Conservation (phyloP, 2,888 invertebrate species). For the Lamproptera curius region DNA sequence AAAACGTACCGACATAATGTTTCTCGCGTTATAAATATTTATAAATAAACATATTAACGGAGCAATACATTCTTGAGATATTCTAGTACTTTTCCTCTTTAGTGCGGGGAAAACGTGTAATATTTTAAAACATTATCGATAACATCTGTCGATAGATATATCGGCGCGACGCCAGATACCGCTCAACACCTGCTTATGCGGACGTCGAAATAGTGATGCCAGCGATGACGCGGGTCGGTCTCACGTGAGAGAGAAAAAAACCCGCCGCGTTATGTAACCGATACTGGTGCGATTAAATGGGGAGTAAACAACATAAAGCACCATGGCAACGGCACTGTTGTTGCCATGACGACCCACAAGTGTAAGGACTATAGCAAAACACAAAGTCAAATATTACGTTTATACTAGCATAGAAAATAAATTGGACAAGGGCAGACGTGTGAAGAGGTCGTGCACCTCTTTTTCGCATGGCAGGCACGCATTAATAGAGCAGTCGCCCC, state of each 20-base stretch:
- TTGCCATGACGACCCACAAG: not conserved
- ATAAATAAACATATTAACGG: too few species aligned
- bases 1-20: too few species aligned
- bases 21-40: too few species aligned
- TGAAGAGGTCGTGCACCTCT: conserved; percentile 12
- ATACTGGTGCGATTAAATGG: not conserved
- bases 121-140: too few species aligned
- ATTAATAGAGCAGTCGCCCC: not conserved
- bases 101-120: too few species aligned
- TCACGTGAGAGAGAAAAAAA: not conserved
- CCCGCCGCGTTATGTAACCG: not conserved
- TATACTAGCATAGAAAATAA: too few species aligned
- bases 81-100: too few species aligned
- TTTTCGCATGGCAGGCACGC: not conserved
- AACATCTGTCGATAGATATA: too few species aligned
- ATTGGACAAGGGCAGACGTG: conserved; percentile 13
- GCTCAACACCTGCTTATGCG: conserved; percentile 7
- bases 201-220: conserved; percentile 1
- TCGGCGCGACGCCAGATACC: too few species aligned
- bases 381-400: too few species aligned
- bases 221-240: not conserved
- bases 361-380: too few species aligned
- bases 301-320: not conserved
- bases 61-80: too few species aligned
- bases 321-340: not conserved